Evolutionary conservation across 2,113 vertebrate genomes (phyloP).

Genomic region (Herpetotheres cachinnans): DNA sequence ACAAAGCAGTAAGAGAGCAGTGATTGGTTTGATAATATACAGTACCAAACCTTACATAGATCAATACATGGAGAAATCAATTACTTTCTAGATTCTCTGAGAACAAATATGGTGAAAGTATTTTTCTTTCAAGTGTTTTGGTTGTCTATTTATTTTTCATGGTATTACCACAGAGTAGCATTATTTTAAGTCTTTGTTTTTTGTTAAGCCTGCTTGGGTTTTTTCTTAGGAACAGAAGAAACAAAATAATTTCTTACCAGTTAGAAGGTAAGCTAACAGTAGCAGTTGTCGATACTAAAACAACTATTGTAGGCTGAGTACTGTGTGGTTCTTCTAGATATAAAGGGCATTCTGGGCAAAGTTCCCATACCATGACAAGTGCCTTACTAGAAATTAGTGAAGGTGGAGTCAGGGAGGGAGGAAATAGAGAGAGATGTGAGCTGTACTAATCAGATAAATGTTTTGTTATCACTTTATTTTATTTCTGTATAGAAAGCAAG

Average conservation of each 20-base stretch:
- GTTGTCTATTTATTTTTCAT: background rate
- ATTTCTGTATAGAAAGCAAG: background rate
- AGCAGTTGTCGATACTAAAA: accelerated
- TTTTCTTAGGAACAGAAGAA: background rate
- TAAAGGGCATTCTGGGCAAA: background rate
- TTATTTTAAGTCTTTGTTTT: background rate
- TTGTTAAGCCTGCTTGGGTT: background rate
- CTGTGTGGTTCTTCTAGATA: background rate
- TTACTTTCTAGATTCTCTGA: background rate
- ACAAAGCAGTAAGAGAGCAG: background rate
- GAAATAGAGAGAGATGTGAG: background rate
- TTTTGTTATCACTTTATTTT: background rate
- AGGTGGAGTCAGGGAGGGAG: background rate
- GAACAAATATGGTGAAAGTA: background rate
- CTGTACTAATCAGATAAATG: background rate
- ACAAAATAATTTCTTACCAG: background rate
- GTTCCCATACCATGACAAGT: background rate
- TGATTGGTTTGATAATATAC: background rate
- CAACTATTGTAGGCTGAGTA: background rate
- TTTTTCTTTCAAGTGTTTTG: background rate
- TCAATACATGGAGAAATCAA: background rate
- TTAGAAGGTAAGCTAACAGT: background rate
- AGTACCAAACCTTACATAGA: background rate
- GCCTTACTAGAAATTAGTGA: background rate
- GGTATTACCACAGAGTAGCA: background rate